Conservation (phyloP, 2,888 invertebrate species). For the Acleris cristana region DNA sequence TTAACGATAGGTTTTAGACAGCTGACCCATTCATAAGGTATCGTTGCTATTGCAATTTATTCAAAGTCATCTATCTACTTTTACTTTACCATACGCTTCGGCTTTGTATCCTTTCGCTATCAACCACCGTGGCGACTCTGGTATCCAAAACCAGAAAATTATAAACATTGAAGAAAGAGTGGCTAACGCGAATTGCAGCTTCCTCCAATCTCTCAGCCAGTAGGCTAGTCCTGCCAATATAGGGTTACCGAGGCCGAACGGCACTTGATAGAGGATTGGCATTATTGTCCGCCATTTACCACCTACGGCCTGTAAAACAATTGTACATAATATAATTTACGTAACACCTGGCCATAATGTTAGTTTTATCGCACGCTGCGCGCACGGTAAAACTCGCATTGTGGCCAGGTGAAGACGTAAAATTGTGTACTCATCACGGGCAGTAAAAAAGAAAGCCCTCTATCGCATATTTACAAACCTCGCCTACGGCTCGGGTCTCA, state of each 20-base stretch:
- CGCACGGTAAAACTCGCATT: no score
- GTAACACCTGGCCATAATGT: no score
- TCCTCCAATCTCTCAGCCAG: conserved; percentile 85
- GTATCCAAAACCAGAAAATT: conserved; percentile 75
- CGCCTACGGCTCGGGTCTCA: no score
- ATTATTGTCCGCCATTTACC: conserved; percentile 85
- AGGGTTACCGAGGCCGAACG: conserved; percentile 85
- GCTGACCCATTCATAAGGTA: no score
- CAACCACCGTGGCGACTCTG: conserved; percentile 87
- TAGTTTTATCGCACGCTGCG: no score
- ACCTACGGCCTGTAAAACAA: conserved; percentile 74
- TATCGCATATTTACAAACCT: no score
- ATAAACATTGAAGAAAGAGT: conserved; percentile 78
- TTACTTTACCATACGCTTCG: conserved; percentile 70
- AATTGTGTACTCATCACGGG: no score
- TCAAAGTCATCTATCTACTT: no score
- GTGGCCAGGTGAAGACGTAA: no score
- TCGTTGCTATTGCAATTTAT: no score
- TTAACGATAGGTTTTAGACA: no score
- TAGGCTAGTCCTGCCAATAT: conserved; percentile 84
- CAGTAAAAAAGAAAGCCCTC: no score
- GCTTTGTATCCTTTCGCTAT: conserved; percentile 79
- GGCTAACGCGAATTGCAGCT: conserved; percentile 82
- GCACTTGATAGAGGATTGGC: conserved; percentile 85
- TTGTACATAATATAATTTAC: neutral